Conservation (phyloP, 2,797 vertebrate genomes). For the Oreochromis grahami region DNA sequence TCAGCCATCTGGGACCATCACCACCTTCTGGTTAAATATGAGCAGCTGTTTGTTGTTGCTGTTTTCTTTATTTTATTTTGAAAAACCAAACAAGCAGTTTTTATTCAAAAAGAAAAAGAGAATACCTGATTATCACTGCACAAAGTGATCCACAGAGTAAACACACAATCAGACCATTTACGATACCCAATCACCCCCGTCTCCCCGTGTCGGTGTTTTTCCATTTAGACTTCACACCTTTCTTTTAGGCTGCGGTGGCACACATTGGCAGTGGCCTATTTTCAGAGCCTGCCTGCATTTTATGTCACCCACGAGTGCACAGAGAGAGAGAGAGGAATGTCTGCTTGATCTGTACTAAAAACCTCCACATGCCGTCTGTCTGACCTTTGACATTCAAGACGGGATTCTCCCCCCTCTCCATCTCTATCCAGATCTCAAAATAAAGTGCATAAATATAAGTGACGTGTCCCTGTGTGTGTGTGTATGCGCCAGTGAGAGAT, state of each 20-base stretch:
- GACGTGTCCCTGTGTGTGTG: not conserved
- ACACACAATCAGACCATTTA: conserved; percentile 36
- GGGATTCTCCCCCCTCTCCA: not conserved
- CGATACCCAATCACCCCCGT: not conserved
- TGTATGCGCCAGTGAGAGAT: not conserved
- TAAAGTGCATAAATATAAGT: conserved; percentile 40
- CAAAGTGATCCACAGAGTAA: conserved; percentile 21
- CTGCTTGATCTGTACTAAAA: conserved; percentile 34
- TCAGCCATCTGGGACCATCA: not conserved
- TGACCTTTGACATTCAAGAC: conserved; percentile 65
- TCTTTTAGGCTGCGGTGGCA: conserved; percentile 34
- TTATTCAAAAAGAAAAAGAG: not conserved
- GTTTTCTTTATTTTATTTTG: not conserved
- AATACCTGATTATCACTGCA: not conserved
- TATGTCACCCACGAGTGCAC: not conserved
- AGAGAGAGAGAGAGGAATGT: not conserved
- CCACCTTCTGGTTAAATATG: not conserved
- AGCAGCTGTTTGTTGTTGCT: not conserved
- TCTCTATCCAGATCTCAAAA: conserved; percentile 43
- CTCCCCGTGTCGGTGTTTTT: conserved; percentile 41
- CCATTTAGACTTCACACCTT: conserved; percentile 19
- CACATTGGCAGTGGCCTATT: conserved; percentile 48
- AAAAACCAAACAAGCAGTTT: not conserved
- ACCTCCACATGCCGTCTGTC: conserved; percentile 26
- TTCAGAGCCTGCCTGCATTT: conserved; percentile 20